phyloP scores from a whole-genome alignment of 2,888 invertebrate species.

The Chrysolina americana region DNA sequence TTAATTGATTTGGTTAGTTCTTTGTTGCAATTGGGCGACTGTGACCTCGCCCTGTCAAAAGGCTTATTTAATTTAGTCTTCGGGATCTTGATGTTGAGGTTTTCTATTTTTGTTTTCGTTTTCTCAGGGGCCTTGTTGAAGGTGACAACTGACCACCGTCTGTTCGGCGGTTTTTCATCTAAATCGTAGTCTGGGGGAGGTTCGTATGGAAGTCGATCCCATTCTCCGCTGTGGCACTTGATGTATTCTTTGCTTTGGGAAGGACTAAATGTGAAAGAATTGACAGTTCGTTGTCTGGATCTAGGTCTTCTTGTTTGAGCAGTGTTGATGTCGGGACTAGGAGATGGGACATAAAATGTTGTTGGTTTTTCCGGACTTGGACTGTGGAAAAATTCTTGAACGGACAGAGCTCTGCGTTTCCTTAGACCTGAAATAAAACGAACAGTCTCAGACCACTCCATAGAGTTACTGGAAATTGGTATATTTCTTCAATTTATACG shows the following conservation, averaged over 20 bases:
- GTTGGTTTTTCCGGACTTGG: slow-evolving; percentile 70
- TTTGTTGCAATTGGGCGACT: slow-evolving; percentile 66
- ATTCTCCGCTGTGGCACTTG: slow-evolving; percentile 63
- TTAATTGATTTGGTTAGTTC: slow-evolving; percentile 57
- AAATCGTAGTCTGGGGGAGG: slow-evolving; percentile 68
- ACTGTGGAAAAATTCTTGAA: slow-evolving; percentile 76
- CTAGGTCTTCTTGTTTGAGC: slow-evolving; percentile 55
- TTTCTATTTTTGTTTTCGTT: slow-evolving; percentile 56
- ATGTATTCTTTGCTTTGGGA: slow-evolving; percentile 64
- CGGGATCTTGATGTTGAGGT: slow-evolving; percentile 64
- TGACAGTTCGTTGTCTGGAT: slow-evolving; percentile 57
- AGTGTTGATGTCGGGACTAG: slow-evolving; percentile 54
- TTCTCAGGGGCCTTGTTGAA: slow-evolving; percentile 37
- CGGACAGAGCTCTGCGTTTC: slow-evolving; percentile 78
- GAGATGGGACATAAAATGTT: slow-evolving; percentile 82
- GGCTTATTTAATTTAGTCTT: slow-evolving; percentile 63
- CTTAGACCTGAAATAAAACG: slow-evolving; percentile 69
- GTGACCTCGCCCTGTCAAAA: slow-evolving; percentile 65
- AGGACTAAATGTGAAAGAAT: slow-evolving; percentile 53
- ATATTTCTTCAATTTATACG: too few species aligned
- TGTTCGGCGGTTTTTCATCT: slow-evolving; percentile 54
- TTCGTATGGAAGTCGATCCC: slow-evolving; percentile 65
- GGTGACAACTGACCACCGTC: slow-evolving; percentile 66
- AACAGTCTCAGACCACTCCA: neutral
- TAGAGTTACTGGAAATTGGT: neutral